Conservation (phyloP, 1,140 invertebrate species). For the Littorina saxatilis region DNA sequence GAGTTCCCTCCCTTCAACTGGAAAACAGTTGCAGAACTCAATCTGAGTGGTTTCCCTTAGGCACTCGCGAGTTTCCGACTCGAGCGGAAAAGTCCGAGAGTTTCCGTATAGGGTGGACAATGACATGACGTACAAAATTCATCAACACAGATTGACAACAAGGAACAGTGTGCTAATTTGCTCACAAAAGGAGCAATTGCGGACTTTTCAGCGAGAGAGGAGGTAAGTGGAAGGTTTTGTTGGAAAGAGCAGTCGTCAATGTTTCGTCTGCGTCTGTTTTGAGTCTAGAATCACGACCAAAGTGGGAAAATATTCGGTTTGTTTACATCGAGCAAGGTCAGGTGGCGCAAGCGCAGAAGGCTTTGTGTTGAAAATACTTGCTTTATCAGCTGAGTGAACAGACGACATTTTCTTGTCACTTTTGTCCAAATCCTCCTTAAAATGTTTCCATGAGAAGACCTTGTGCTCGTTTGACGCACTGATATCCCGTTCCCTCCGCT, state of each 20-base stretch:
- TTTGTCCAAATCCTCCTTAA: not conserved
- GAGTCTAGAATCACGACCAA: not conserved
- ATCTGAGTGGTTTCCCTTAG: slow-evolving; percentile 10
- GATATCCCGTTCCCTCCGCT: too few species aligned
- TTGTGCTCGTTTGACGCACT: too few species aligned
- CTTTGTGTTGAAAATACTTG: slow-evolving; percentile 33
- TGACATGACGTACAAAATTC: slow-evolving; percentile 43
- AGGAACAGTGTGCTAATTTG: slow-evolving; percentile 34
- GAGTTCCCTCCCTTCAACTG: slow-evolving; percentile 21
- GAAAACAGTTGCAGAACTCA: not conserved
- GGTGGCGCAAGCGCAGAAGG: slow-evolving; percentile 35
- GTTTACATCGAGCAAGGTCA: slow-evolving; percentile 42
- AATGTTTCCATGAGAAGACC: too few species aligned
- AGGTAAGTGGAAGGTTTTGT: slow-evolving; percentile 6
- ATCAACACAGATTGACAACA: slow-evolving; percentile 43
- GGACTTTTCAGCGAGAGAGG: slow-evolving; percentile 6
- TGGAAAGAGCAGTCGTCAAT: not conserved
- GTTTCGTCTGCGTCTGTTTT: not conserved
- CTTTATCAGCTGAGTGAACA: slow-evolving; percentile 37
- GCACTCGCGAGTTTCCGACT: slow-evolving; percentile 7
- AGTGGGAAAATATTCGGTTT: slow-evolving; percentile 8
- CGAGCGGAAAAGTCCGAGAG: slow-evolving; percentile 20
- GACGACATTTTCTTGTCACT: slow-evolving; percentile 33
- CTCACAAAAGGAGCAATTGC: slow-evolving; percentile 23
- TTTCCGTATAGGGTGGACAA: slow-evolving; percentile 35